Evolutionary conservation across 2,888 invertebrate species (phyloP), one percentile per base, ranked within the genome.

Genomic region (Caenorhabditis afra): DNA sequence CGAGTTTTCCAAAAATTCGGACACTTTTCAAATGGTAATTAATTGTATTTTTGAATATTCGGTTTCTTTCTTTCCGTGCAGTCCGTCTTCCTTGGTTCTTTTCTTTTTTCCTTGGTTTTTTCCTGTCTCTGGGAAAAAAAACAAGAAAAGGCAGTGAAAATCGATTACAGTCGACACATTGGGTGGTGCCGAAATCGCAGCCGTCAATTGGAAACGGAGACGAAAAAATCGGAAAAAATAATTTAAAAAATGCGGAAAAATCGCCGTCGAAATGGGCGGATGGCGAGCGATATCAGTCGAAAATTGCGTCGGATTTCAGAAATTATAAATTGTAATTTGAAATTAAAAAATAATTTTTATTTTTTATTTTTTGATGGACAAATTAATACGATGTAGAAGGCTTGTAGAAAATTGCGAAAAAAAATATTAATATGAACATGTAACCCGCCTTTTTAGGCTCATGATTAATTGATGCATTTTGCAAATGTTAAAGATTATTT

Each of bases 161-260:
- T 41, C 11, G 14, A 41, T 81, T 83, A 37, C 71, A 86, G 86
- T 85, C 86, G 11, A 75, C 85, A 35, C 86, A 86, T 45, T 86
- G 86, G 86, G 86, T 81, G 3, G 52, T 59, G 18, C 79, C 79
- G 44, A 78, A 77, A 55, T 45, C 68, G 11, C 81, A 80, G 37
- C 79, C 68, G 11, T 74, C 79, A 66, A 79, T 85, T 18, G 39
- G 47, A 50, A 14, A 50, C 4, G 16, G 35, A 11, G 39, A 53
- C 37, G 41, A 58, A 45, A 47, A 44, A 14, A 1, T 8, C 1
- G 55, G 62, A 35, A 62, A 35, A 62, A 47, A 29, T 11, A 11
- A 44, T 11, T 7, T 44, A 11, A 44, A n/a, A 44, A 44, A 44
- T 44, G 5, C 12, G n/a, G 14, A 41, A 18, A 55, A 47, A 44